Evolutionary conservation across 2,113 vertebrate species (phyloP).

Genomic region (Aegotheles bennettii): DNA sequence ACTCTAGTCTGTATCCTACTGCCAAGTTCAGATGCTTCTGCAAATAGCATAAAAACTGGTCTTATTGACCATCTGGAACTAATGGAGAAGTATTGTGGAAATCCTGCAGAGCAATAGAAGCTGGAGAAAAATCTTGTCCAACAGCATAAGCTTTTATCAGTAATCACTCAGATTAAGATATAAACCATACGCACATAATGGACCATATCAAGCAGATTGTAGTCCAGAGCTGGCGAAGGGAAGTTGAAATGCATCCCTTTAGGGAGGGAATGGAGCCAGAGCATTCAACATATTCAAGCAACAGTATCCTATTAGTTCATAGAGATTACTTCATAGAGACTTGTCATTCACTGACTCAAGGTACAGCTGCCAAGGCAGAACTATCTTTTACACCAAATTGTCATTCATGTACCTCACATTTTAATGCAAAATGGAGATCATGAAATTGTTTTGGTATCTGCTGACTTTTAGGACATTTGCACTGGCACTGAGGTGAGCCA

Average conservation of each 20-base stretch:
- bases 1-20: background rate
- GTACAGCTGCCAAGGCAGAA: background rate
- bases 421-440: background rate
- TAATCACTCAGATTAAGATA: background rate
- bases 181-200: background rate
- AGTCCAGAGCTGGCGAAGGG: background rate
- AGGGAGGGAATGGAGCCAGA: background rate
- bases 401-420: background rate
- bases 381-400: background rate
- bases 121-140: background rate
- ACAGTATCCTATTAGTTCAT: background rate
- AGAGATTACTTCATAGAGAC: background rate
- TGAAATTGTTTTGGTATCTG: background rate
- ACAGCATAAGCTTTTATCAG: background rate
- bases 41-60: background rate
- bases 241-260: background rate
- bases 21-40: background rate
- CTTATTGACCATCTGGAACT: conserved; percentile 5
- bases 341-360: background rate
- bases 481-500: background rate
- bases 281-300: background rate
- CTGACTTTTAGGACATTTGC: background rate
- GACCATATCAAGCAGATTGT: background rate
- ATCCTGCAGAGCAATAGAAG: conserved; percentile 2
- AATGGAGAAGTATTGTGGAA: background rate